Evolutionary conservation across 2,113 vertebrate species (phyloP).

Genomic region (Rhinoderma darwinii): DNA sequence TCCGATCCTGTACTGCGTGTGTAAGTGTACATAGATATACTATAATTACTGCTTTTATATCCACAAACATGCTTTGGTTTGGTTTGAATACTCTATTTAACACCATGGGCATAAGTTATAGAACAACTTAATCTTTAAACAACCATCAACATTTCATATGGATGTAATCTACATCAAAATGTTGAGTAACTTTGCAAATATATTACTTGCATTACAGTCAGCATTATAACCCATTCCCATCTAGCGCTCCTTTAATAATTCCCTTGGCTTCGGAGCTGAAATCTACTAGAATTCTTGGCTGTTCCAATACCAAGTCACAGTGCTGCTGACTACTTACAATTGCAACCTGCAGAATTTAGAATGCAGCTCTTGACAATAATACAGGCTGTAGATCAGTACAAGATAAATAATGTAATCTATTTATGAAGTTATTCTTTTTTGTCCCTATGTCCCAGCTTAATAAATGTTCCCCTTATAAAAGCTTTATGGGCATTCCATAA

Average conservation of each 20-base stretch:
- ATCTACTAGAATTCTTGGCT: not conserved
- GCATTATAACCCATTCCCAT: not conserved
- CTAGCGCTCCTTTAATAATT: not conserved
- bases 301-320: too few species aligned
- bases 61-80: constrained; percentile 5
- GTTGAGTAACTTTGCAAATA: not conserved
- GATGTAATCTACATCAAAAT: not conserved
- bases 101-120: not conserved
- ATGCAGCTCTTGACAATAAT: too few species aligned
- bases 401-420: too few species aligned
- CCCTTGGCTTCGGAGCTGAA: not conserved
- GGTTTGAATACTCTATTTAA: not conserved
- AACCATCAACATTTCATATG: not conserved
- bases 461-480: too few species aligned
- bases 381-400: too few species aligned
- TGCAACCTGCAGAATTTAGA: too few species aligned
- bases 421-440: too few species aligned
- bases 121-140: not conserved
- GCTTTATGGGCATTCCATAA: too few species aligned
- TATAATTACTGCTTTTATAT: constrained; percentile 2
- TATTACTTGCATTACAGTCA: not conserved
- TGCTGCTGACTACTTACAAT: too few species aligned
- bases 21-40: constrained; percentile 6
- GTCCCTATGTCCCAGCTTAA: too few species aligned
- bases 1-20: not conserved